Evolutionary conservation across 2,888 invertebrate species (phyloP), one percentile per base, ranked within the genome.

Genomic region (Apantesis nais): DNA sequence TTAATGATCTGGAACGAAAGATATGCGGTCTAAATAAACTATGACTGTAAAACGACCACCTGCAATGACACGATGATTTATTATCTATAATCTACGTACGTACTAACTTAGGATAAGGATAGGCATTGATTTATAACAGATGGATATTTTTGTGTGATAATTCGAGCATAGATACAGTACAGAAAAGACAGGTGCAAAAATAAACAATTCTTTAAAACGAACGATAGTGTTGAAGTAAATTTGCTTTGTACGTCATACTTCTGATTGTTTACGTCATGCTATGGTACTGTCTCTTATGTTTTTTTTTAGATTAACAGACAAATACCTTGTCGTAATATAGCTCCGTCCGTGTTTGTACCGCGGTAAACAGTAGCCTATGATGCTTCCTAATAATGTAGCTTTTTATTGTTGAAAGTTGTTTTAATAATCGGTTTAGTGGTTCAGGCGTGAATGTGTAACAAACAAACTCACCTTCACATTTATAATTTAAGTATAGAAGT

Each of bases 21-120:
- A 76, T 75, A 71, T 60, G 60, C 63, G n/a, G 58, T 64, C 34
- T 62, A 83, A 83, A 84, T 83, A 82, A 78, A 80, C 74, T 55
- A 67, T 71, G 68, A 68, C 66, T 67, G 58, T 63, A 52, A 22
- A 41, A 8, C 63, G 71, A 74, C 76, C 77, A 80, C 75, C 72
- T 73, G 73, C 62, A 66, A 74, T 67, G 76, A 75, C 72, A 68
- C 66, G 60, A 72, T 74, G 65, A 52, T 63, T 44, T 44, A 44
- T 44, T 19, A 12, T 63, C 1, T 63, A 12, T 29, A 22, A 31
- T 44, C 44, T 44, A 31, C 12, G 29, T 22, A 29, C 19, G n/a
- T 25, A 41, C 16, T 41, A 41, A 29, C 9, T 29, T 31, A 31
- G 19, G n/a, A n/a, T n/a, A n/a, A n/a, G n/a, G 11, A 62, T 44